Conservation (phyloP, 2,113 vertebrate genomes). For the Ciconia boyciana region DNA sequence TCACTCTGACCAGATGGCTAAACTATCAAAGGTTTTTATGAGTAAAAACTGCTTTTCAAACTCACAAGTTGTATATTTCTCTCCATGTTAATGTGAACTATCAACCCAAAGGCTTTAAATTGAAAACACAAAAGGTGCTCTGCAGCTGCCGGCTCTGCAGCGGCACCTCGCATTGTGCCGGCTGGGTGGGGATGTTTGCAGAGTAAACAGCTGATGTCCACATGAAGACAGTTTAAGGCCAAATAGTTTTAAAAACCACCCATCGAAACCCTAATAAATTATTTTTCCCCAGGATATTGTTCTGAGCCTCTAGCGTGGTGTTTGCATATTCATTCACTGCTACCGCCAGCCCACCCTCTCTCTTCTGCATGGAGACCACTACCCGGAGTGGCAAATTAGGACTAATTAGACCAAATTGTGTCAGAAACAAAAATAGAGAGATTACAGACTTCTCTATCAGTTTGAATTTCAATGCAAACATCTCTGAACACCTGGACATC, state of each 20-base stretch:
- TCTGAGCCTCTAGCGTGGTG: not conserved
- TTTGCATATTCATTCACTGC: not conserved
- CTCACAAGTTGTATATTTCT: constrained; percentile 83
- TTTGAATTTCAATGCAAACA: constrained; percentile 24
- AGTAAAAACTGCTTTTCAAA: constrained; percentile 91
- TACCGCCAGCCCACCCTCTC: not conserved
- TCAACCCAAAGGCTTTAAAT: constrained; percentile 69
- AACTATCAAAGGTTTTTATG: constrained; percentile 99
- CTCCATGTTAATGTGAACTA: constrained; percentile 78
- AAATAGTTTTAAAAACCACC: constrained; percentile 64
- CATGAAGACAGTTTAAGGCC: constrained; percentile 69
- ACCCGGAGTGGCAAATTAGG: not conserved
- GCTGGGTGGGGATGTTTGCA: constrained; percentile 62
- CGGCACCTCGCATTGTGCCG: constrained; percentile 38
- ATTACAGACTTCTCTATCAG: not conserved
- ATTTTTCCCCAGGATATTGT: constrained; percentile 43
- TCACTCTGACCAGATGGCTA: constrained; percentile 95
- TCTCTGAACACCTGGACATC: constrained; percentile 5
- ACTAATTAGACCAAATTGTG: constrained; percentile 36
- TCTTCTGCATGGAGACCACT: not conserved
- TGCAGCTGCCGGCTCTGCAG: constrained; percentile 49
- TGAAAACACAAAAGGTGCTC: constrained; percentile 69
- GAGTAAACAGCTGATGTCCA: constrained; percentile 76
- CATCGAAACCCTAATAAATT: constrained; percentile 60
- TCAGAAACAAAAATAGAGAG: constrained; percentile 35